Conservation (phyloP, 2,797 vertebrate species). For the Furcifer pardalis region DNA sequence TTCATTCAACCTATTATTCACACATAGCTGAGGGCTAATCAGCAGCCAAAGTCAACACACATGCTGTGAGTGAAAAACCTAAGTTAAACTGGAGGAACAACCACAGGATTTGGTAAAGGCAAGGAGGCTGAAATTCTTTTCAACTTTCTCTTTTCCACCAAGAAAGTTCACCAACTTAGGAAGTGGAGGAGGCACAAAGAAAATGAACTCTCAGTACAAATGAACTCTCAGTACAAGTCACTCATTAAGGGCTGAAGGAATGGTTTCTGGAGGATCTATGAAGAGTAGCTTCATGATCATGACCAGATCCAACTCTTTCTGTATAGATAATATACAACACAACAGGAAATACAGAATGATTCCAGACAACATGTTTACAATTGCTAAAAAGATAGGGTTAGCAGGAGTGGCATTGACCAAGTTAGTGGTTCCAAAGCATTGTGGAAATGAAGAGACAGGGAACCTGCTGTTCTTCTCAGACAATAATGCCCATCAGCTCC, state of each 20-base stretch:
- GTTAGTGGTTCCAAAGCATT: not conserved
- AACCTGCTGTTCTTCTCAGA: not conserved
- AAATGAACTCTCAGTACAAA: not conserved
- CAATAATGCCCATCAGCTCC: not conserved
- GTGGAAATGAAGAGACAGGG: not conserved
- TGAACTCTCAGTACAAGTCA: not conserved
- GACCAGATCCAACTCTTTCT: not conserved
- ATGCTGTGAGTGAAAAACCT: not conserved
- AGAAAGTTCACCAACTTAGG: not conserved
- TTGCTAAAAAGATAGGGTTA: not conserved
- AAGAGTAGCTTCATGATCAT: not conserved
- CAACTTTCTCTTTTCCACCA: not conserved
- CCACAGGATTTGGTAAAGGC: constrained; percentile 1
- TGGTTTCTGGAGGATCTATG: not conserved
- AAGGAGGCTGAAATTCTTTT: not conserved
- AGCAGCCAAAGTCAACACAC: constrained; percentile 13
- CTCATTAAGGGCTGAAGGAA: not conserved
- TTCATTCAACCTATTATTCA: not conserved
- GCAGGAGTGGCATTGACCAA: no score
- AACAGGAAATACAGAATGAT: not conserved
- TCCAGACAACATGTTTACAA: not conserved
- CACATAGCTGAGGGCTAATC: not conserved
- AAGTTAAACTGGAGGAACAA: not conserved
- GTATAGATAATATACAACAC: not conserved
- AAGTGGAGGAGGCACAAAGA: not conserved